A percentile compares a stretch with the other conserved stretches of the same genome.
phyloP scores from a whole-genome alignment of 2,113 vertebrate species.

The Heloderma charlesbogerti region DNA sequence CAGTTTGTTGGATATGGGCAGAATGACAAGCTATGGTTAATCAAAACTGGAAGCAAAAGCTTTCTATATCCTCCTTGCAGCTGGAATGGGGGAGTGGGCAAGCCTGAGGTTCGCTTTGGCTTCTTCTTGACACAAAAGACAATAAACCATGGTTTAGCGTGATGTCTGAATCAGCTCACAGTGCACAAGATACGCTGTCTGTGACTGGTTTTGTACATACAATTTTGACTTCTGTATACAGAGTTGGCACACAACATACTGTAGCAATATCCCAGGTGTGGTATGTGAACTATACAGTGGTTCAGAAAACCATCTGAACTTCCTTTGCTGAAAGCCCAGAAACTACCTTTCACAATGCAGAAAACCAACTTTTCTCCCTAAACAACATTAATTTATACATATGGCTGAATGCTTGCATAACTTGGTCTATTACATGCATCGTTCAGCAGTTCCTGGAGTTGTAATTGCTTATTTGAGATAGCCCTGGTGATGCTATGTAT shows the following conservation, averaged over 20 bases:
- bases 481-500: background rate
- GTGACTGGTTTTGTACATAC: background rate
- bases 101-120: too few species aligned
- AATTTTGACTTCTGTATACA: background rate
- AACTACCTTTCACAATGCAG: background rate
- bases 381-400: background rate
- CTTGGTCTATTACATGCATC: background rate
- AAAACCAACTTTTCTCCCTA: background rate
- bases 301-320: background rate
- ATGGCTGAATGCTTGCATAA: background rate
- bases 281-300: background rate
- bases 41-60: background rate
- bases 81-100: too few species aligned
- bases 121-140: background rate
- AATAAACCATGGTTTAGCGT: background rate
- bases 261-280: background rate
- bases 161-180: background rate
- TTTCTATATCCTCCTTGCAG: background rate
- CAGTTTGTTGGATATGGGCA: background rate
- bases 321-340: background rate
- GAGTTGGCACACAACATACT: background rate
- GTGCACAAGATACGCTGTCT: rapidly evolving
- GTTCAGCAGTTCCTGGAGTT: background rate
- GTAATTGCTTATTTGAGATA: background rate
- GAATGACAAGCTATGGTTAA: background rate